phyloP scores from a whole-genome alignment of 2,797 vertebrate species.

The Danio choprae region DNA sequence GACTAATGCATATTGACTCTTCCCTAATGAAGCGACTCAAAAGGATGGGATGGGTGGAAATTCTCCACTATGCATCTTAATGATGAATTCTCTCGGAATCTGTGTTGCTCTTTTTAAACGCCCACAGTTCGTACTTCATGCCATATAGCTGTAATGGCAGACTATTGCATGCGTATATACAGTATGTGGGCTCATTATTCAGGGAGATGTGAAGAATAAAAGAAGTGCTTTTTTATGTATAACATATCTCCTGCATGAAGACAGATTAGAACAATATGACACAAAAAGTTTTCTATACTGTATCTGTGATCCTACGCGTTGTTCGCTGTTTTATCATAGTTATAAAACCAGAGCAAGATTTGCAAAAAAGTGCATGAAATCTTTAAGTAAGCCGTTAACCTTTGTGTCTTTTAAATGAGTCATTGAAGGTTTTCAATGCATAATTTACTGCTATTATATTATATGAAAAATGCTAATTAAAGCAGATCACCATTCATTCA shows the following conservation, averaged over 20 bases:
- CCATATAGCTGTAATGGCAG: conserved; percentile 31
- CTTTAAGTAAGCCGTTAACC: no score
- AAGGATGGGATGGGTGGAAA: conserved; percentile 63
- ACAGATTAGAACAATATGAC: neutral
- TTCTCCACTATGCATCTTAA: conserved; percentile 69
- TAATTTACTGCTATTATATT: no score
- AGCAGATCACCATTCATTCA: no score
- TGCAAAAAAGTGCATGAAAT: no score
- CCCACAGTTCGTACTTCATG: conserved; percentile 22
- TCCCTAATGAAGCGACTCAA: conserved; percentile 72
- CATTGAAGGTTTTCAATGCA: no score
- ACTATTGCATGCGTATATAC: conserved; percentile 1
- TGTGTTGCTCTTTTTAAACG: conserved; percentile 18
- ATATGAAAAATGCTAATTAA: no score
- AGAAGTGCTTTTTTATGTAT: conserved; percentile 23
- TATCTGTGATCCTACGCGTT: no score
- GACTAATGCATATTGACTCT: conserved; percentile 77
- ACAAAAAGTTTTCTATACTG: no score
- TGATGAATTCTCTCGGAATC: conserved; percentile 65
- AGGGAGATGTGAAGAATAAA: conserved; percentile 25
- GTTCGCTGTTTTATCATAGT: neutral
- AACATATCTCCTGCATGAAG: neutral
- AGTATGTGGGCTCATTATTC: conserved; percentile 39
- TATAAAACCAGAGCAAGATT: neutral
- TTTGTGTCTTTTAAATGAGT: no score